Base-by-base conservation (phyloP, 1,140 invertebrate genomes). In the Trichonephila inaurata region DNA sequence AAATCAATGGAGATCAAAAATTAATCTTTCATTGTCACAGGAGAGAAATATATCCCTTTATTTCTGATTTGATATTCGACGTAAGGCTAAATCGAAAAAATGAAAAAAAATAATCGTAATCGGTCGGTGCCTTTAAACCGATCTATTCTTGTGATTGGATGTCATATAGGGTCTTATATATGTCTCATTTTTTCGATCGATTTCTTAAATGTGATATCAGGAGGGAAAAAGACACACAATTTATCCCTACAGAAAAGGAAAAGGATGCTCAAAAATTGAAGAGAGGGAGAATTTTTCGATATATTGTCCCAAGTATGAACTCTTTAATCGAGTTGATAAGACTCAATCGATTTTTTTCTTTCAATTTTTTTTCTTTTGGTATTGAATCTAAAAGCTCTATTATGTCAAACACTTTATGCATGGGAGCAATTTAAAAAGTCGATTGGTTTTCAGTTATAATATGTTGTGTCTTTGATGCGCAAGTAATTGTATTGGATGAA, bases 271-370 rank as follows among this genome's bases (percentile, higher is more conserved):
- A 44, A n/a, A 89, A 89, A 40, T 69, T 89, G 64, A 72, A 28
- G 21, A 19, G 19, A 7, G 51, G 10, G 8, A 24, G 66, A 12
- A 24, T 12, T 77, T 33, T 77, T 77, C 72, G 72, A 77, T 77
- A 40, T 77, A 77, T 33, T 40, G 7, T 77, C 28, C 14, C 28
- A 24, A 58, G 28, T 16, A 81, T 40, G 72, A 10, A 40, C 72
- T 77, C 62, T 92, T 77, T 92, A 92, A 92, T 92, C 81, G 90
- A 92, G 62, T 28, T 92, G 90, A 92, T 92, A 92, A 92, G 90
- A 92, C 58, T 85, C 51, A 85, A 92, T 92, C 90, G 81, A 92
- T 92, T 51, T 92, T 7, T 21, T 51, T 51, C 10, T 51, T 51
- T 10, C 2, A 2, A 0, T 40, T 40, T 40, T 40, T 61, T 66